Evolutionary conservation across 2,113 vertebrate species (phyloP), one percentile per base, ranked within the genome.

Genomic region (Myxocyprinus asiaticus): DNA sequence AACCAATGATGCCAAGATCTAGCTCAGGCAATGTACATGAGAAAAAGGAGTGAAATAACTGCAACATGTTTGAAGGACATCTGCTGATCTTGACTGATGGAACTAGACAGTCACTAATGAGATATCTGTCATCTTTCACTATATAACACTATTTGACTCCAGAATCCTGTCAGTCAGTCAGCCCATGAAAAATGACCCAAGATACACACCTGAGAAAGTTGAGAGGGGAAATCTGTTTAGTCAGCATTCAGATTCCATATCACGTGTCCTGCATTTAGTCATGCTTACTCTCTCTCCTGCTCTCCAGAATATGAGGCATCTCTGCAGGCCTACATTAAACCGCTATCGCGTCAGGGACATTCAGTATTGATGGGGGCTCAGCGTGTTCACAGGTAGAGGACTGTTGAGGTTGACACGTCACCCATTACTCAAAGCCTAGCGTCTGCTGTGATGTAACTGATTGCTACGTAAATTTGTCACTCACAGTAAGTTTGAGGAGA

Each of bases 351-450:
- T 50, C 61, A 55, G 43, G 68, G 65, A 12, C 78, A 69, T 72
- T 48, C 55, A 51, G 76, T 81, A 81, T 81, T 84, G 81, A 87
- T 85, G 86, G 63, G 51, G 68, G 78, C 79, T 62, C 79, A 67
- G 72, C 9, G 62, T 83, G 81, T 76, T 84, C 81, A 75, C 80
- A 81, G 78, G 70, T 82, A 84, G 66, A 84, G 77, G 80, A 59
- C 64, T 55, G 59, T 62, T 78, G 73, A 76, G 82, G 77, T 79
- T 77, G 68, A 76, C n/a, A 10, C 64, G 70, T 11, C 59, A 8
- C 78, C 81, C 83, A 83, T 85, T 85, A 82, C 80, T 86, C 82
- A 85, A 74, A 80, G 59, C 58, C 59, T 44, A 10, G 50, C 65
- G 82, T 74, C 82, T 67, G 56, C 47, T 73, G 50, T 56, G 9